Evolutionary conservation across 2,113 vertebrate genomes (phyloP).

Genomic region (Chaetorhynchus papuensis): DNA sequence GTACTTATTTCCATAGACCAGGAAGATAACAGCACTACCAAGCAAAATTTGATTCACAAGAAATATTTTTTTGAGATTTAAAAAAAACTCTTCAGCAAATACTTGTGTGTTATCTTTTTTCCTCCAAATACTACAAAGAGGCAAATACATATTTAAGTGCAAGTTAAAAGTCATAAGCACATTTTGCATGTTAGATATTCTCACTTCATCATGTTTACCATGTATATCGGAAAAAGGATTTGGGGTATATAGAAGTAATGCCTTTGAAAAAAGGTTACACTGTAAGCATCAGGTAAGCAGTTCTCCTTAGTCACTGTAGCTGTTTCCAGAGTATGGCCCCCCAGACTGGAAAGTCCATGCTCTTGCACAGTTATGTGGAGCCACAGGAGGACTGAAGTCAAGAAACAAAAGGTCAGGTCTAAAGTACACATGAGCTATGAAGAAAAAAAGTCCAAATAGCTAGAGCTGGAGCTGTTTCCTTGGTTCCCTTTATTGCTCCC

Average conservation of each 20-base stretch:
- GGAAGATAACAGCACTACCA: neutral
- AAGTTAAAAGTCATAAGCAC: neutral
- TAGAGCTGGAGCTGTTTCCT: neutral
- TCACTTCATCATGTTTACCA: neutral
- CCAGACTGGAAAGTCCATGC: neutral
- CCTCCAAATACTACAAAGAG: neutral
- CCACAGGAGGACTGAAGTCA: neutral
- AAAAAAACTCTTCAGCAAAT: neutral
- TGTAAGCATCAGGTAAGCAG: neutral
- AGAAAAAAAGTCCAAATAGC: neutral
- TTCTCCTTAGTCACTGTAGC: neutral
- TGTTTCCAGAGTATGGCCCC: neutral
- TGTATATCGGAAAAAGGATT: neutral
- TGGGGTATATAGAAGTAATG: neutral
- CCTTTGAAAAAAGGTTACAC: neutral
- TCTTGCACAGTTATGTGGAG: neutral
- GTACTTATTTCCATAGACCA: neutral
- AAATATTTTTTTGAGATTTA: neutral
- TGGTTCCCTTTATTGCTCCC: neutral
- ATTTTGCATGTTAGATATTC: neutral
- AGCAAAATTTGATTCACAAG: neutral
- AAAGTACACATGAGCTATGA: neutral
- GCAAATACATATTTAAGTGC: neutral
- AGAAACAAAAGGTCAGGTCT: neutral
- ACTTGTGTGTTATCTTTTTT: neutral